phyloP scores from a whole-genome alignment of 2,797 vertebrate species.

The Bradypodion pumilum region DNA sequence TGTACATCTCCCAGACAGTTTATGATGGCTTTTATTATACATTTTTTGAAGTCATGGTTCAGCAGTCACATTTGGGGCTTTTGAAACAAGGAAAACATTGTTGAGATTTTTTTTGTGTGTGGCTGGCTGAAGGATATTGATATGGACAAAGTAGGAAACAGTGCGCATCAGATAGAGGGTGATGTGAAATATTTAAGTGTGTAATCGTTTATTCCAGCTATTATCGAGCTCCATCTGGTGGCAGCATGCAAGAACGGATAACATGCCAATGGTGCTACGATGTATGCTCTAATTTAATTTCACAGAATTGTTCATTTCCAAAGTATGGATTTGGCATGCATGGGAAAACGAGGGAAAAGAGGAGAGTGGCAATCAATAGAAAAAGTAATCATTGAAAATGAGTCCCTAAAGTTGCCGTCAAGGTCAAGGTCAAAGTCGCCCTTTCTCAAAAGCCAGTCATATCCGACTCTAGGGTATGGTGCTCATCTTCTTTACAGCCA shows the following conservation, averaged over 20 bases:
- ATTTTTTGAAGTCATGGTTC: slow-evolving; percentile 34
- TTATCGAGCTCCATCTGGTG: slow-evolving; percentile 79
- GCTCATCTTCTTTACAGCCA: too few relatives aligned
- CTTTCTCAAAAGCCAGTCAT: too few relatives aligned
- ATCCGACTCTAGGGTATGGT: too few relatives aligned
- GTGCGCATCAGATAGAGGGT: slow-evolving; percentile 11
- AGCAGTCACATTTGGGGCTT: slow-evolving; percentile 31
- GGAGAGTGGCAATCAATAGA: too few relatives aligned
- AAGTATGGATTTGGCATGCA: not conserved
- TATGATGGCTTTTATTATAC: slow-evolving; percentile 31
- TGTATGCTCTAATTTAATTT: too few relatives aligned
- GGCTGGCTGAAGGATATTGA: slow-evolving; percentile 23
- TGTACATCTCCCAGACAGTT: not conserved
- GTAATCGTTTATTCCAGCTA: slow-evolving; percentile 62
- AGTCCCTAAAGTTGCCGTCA: too few relatives aligned
- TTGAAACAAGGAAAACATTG: not conserved
- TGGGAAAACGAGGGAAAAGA: not conserved
- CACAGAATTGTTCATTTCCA: not conserved
- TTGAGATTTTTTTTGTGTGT: not conserved
- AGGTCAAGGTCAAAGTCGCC: too few relatives aligned
- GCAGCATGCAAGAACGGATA: slow-evolving; percentile 40
- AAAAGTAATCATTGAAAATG: too few relatives aligned
- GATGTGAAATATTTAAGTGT: slow-evolving; percentile 2
- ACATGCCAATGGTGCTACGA: not conserved
- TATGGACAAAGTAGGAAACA: slow-evolving; percentile 19